Percentiles rank a stretch among this genome's conserved stretches.
Evolutionary conservation across 1,140 invertebrate species (phyloP).

Genomic region (Sitophilus oryzae): DNA sequence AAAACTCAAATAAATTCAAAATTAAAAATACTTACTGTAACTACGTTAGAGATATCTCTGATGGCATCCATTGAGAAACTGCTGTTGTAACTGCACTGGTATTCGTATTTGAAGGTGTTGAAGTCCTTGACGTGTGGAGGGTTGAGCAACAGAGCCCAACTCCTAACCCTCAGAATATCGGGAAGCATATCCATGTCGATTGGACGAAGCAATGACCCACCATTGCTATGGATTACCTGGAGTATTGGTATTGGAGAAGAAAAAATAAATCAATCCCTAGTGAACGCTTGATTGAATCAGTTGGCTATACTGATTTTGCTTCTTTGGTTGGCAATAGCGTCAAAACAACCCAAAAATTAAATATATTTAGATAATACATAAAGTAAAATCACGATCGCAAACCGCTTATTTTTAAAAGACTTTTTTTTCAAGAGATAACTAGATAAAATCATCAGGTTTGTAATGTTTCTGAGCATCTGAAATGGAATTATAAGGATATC

Average conservation of each 20-base stretch:
- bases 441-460: too few relatives aligned
- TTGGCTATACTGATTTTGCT: too few relatives aligned
- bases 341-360: too few relatives aligned
- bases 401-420: too few relatives aligned
- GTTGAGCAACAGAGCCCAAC: slow-evolving; percentile 37
- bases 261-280: slow-evolving; percentile 1
- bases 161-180: slow-evolving; percentile 30
- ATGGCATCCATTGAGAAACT: slow-evolving; percentile 33
- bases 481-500: too few relatives aligned
- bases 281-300: too few relatives aligned
- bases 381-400: too few relatives aligned
- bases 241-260: slow-evolving; percentile 8
- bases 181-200: slow-evolving; percentile 28
- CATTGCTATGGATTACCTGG: slow-evolving; percentile 30
- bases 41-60: slow-evolving; percentile 32
- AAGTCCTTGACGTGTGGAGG: slow-evolving; percentile 35
- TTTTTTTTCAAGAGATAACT: too few relatives aligned
- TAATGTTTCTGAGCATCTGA: too few relatives aligned
- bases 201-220: slow-evolving; percentile 32
- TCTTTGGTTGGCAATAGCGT: too few relatives aligned
- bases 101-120: slow-evolving; percentile 32
- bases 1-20: background rate
- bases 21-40: slow-evolving; percentile 26
- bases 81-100: slow-evolving; percentile 33
- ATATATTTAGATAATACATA: too few relatives aligned